These are phyloP conservation scores for Remorina albescens DNA, from an alignment of 2,797 vertebrate species.

Conservation along the genomic window DNA sequence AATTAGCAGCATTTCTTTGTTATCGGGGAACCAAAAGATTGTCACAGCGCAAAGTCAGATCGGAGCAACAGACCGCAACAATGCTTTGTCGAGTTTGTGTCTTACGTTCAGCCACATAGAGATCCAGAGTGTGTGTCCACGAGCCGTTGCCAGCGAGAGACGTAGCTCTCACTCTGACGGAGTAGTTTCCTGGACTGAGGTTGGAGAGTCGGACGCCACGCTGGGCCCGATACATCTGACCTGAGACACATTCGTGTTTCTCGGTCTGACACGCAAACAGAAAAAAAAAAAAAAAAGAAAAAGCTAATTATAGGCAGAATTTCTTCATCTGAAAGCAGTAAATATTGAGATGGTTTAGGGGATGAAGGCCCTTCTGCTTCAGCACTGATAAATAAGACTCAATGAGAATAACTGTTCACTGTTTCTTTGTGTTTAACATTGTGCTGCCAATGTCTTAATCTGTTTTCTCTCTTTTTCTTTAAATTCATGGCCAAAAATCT, in stretches of 20 bases:
- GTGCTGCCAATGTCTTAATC: background rate
- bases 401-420: background rate
- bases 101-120: slow-evolving; percentile 94
- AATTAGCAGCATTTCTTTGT: background rate
- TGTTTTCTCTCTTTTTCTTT: too few species aligned
- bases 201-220: slow-evolving; percentile 89
- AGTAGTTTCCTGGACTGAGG: slow-evolving; percentile 95
- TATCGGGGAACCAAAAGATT: background rate
- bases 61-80: background rate
- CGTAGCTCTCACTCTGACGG: slow-evolving; percentile 92
- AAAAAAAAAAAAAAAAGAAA: background rate
- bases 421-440: background rate
- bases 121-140: slow-evolving; percentile 90
- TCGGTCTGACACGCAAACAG: slow-evolving; percentile 76
- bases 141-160: slow-evolving; percentile 97
- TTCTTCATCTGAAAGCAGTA: background rate
- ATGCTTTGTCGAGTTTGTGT: background rate
- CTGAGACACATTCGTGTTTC: slow-evolving; percentile 94
- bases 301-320: background rate
- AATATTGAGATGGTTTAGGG: too few species aligned
- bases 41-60: background rate
- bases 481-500: too few species aligned
- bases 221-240: slow-evolving; percentile 88
- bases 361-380: background rate
- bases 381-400: slow-evolving; percentile 7